These are phyloP conservation scores for Cephus nigrinus DNA, from an alignment of 2,888 invertebrate genomes.

Conservation along the genomic window DNA sequence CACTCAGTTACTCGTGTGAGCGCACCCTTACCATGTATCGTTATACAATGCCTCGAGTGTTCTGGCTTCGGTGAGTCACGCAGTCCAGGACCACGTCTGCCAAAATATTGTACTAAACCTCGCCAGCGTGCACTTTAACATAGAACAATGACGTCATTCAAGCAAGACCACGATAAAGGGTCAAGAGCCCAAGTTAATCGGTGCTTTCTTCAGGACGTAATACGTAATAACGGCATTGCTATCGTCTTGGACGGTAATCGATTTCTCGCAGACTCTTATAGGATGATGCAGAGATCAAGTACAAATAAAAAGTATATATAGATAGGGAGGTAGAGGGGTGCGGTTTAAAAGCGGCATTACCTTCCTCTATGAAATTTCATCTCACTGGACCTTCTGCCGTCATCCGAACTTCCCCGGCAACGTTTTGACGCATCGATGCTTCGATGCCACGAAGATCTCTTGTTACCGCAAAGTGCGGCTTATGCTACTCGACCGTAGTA, in stretches of 20 bases:
- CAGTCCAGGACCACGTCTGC: slow-evolving; percentile 30
- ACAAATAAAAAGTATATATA: background rate
- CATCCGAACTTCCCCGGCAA: background rate
- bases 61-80: slow-evolving; percentile 37
- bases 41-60: slow-evolving; percentile 40
- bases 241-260: background rate
- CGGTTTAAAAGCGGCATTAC: background rate
- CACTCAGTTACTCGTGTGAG: slow-evolving; percentile 23
- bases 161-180: slow-evolving; percentile 21
- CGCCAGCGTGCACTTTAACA: slow-evolving; percentile 15
- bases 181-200: background rate
- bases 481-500: background rate
- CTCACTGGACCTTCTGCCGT: background rate
- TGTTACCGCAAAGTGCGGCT: background rate
- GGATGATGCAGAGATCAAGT: background rate
- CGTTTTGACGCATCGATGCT: background rate
- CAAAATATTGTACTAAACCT: slow-evolving; percentile 43
- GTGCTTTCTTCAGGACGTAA: background rate
- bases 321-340: background rate
- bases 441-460: background rate
- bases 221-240: background rate
- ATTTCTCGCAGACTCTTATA: background rate
- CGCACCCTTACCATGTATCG: slow-evolving; percentile 35
- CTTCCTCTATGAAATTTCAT: background rate
- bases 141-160: slow-evolving; percentile 43